These are phyloP conservation scores for Coenonympha glycerion DNA, from an alignment of 2,888 invertebrate genomes.

Conservation along the genomic window DNA sequence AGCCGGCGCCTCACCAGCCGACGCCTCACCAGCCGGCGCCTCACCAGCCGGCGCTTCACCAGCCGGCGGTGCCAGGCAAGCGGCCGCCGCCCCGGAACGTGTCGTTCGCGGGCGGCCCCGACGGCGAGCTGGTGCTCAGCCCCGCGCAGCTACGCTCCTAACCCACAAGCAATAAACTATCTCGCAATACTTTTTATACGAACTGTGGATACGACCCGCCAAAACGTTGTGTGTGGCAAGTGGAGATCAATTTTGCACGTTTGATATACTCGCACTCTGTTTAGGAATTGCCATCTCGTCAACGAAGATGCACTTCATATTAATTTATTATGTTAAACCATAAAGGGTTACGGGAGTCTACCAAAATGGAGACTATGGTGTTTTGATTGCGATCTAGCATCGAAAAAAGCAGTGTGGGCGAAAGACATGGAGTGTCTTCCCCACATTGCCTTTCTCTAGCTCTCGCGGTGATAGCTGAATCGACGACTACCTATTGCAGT, in stretches of 20 bases:
- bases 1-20: conserved; percentile 18
- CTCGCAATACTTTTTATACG: conserved; percentile 49
- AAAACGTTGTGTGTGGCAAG: conserved; percentile 43
- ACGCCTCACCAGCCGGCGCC: conserved; percentile 26
- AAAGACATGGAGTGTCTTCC: no score
- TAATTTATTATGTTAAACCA: not conserved
- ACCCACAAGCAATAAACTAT: conserved; percentile 58
- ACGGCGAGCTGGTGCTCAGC: conserved; percentile 78
- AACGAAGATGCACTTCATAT: not conserved
- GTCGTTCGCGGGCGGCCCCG: conserved; percentile 67
- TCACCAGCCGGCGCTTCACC: conserved; percentile 15
- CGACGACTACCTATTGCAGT: no score
- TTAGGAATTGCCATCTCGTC: conserved; percentile 6
- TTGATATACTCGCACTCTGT: conserved; percentile 36
- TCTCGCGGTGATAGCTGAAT: no score
- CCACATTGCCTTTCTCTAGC: no score
- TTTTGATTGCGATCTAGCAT: no score
- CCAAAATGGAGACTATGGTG: no score
- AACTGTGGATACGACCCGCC: conserved; percentile 33
- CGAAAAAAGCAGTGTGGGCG: no score
- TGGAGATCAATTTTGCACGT: conserved; percentile 60
- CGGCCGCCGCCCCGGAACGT: conserved; percentile 66
- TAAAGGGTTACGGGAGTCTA: not conserved
- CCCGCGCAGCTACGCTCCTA: conserved; percentile 78
- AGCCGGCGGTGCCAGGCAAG: conserved; percentile 28